Conservation (phyloP, 1,140 invertebrate genomes). For the Micrasema longulum region DNA sequence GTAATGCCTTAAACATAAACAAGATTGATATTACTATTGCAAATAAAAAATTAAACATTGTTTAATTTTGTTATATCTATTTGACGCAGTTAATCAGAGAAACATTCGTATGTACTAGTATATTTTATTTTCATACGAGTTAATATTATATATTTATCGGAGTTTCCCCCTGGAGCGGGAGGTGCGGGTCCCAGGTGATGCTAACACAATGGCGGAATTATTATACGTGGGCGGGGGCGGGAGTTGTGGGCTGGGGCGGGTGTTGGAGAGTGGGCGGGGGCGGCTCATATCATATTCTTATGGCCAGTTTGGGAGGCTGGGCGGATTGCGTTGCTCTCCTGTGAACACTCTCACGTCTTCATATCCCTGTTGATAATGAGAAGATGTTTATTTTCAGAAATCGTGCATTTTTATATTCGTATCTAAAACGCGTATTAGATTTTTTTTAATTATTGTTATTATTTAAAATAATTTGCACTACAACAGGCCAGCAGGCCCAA, state of each 20-base stretch:
- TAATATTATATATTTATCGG: conserved; percentile 30
- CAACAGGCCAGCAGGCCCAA: no score
- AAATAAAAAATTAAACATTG: no score
- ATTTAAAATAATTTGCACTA: no score
- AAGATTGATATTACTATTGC: no score
- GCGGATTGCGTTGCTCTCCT: conserved; percentile 21
- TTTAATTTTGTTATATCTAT: no score
- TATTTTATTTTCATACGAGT: conserved; percentile 29
- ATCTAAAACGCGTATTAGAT: no score
- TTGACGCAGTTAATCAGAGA: no score
- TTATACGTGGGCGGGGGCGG: conserved; percentile 53
- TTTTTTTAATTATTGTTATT: no score
- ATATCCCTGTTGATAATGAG: conserved; percentile 26
- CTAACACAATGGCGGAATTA: conserved; percentile 59
- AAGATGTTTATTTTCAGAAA: no score
- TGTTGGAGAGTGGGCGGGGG: conserved; percentile 57
- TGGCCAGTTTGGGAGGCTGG: conserved; percentile 23
- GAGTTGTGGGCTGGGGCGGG: conserved; percentile 51
- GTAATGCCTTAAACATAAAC: no score
- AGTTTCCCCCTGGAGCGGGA: conserved; percentile 14
- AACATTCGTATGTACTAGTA: no score
- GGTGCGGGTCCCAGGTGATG: conserved; percentile 41
- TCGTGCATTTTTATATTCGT: no score
- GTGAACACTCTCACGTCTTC: conserved; percentile 35
- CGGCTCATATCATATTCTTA: conserved; percentile 47